Conservation (phyloP, 2,888 invertebrate genomes). For the Limnephilus auricula region DNA sequence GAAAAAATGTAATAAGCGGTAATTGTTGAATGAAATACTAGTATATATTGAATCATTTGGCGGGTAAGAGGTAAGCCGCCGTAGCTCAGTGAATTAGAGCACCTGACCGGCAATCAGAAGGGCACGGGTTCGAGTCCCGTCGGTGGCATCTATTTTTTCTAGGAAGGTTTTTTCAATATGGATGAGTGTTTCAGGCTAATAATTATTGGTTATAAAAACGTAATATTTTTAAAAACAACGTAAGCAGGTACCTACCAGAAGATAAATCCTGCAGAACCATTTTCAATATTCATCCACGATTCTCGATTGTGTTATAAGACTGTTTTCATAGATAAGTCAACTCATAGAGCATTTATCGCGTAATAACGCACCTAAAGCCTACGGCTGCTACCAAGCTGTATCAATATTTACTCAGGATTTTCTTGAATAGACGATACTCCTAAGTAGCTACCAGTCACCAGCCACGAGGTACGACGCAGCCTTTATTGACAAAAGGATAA, state of each 20-base stretch:
- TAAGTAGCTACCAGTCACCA: background rate
- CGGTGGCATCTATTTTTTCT: too few species aligned
- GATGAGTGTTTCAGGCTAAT: too few species aligned
- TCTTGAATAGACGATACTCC: constrained; percentile 34
- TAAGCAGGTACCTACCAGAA: background rate
- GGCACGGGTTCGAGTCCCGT: too few species aligned
- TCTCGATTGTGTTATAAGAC: background rate
- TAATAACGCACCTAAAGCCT: constrained; percentile 40
- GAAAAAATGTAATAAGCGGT: too few species aligned
- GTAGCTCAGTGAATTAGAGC: too few species aligned
- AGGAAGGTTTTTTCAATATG: too few species aligned
- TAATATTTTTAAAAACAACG: background rate
- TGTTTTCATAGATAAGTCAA: background rate
- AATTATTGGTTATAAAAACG: too few species aligned
- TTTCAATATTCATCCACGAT: background rate
- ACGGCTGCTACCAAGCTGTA: constrained; percentile 19
- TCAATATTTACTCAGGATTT: constrained; percentile 65
- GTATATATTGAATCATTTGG: too few species aligned
- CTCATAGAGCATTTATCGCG: constrained; percentile 18
- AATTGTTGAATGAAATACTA: too few species aligned
- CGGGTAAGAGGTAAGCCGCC: too few species aligned
- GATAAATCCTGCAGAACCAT: background rate
- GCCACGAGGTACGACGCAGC: constrained; percentile 44
- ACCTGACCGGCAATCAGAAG: too few species aligned
- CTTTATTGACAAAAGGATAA: constrained; percentile 61